Conservation (phyloP, 2,113 vertebrate species). For the Clarias batrachus region DNA sequence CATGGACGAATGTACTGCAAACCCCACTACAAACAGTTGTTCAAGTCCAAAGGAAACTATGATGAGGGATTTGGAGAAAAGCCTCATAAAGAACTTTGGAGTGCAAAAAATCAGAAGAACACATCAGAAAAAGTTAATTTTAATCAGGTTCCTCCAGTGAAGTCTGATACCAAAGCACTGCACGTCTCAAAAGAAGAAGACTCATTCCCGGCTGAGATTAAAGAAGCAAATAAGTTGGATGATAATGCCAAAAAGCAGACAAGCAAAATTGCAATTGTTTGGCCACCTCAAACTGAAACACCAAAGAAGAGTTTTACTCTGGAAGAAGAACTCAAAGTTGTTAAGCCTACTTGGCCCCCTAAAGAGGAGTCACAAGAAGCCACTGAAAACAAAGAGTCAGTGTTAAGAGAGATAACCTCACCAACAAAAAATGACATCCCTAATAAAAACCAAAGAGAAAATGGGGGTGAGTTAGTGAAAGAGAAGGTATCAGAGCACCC, state of each 20-base stretch:
- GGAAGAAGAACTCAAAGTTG: conserved; percentile 81
- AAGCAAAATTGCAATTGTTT: conserved; percentile 85
- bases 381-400: conserved; percentile 38
- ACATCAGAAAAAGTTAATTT: conserved; percentile 57
- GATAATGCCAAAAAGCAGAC: conserved; percentile 72
- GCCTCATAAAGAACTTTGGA: conserved; percentile 89
- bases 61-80: conserved; percentile 96
- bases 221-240: conserved; percentile 49
- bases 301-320: conserved; percentile 74
- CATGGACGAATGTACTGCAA: conserved; percentile 97
- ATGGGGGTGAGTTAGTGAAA: conserved; percentile 1
- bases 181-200: conserved; percentile 39
- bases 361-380: conserved; percentile 58
- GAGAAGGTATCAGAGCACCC: conserved; percentile 13
- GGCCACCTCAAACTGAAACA: conserved; percentile 84
- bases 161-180: conserved; percentile 50
- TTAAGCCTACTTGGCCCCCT: conserved; percentile 87
- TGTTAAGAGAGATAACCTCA: conserved; percentile 24
- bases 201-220: conserved; percentile 38
- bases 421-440: conserved; percentile 56
- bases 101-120: conserved; percentile 69
- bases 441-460: conserved; percentile 59
- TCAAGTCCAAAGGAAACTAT: conserved; percentile 98
- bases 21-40: conserved; percentile 95
- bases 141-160: conserved; percentile 61